Conservation (phyloP, 2,888 invertebrate species). For the Tetragonula carbonaria region DNA sequence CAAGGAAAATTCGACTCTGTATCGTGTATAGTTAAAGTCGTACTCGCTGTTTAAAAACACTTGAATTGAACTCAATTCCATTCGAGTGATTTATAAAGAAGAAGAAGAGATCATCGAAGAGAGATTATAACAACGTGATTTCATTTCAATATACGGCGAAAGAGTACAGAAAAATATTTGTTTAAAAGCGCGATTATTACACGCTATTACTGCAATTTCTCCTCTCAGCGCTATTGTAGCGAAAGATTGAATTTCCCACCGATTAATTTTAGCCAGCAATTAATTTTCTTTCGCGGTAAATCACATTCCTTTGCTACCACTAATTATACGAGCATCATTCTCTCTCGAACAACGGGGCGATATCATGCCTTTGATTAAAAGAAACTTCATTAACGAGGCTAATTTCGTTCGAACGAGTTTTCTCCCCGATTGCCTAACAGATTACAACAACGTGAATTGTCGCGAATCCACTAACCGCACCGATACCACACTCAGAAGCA, state of each 20-base stretch:
- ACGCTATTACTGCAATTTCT: too few species aligned
- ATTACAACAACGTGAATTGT: neutral
- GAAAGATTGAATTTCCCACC: neutral
- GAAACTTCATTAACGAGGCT: neutral
- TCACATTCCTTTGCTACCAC: neutral
- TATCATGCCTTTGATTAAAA: neutral
- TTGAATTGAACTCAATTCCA: too few species aligned
- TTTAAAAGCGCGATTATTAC: too few species aligned
- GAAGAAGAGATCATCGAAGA: too few species aligned
- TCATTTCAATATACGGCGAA: too few species aligned
- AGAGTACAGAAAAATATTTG: too few species aligned
- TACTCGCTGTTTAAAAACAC: too few species aligned
- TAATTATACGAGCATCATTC: neutral
- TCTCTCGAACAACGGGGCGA: neutral
- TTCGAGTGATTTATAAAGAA: too few species aligned
- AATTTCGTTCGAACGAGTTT: neutral
- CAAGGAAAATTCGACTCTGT: too few species aligned
- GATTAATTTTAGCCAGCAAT: neutral
- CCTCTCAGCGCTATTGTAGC: too few species aligned
- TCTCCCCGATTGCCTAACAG: neutral
- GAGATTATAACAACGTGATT: too few species aligned
- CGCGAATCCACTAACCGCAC: neutral
- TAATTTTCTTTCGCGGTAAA: neutral
- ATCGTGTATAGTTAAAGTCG: too few species aligned
- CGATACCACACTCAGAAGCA: constrained; percentile 29